Percentiles rank a stretch among this genome's conserved stretches.
phyloP scores from a whole-genome alignment of 2,113 vertebrate species.

The Coregonus clupeaformis region DNA sequence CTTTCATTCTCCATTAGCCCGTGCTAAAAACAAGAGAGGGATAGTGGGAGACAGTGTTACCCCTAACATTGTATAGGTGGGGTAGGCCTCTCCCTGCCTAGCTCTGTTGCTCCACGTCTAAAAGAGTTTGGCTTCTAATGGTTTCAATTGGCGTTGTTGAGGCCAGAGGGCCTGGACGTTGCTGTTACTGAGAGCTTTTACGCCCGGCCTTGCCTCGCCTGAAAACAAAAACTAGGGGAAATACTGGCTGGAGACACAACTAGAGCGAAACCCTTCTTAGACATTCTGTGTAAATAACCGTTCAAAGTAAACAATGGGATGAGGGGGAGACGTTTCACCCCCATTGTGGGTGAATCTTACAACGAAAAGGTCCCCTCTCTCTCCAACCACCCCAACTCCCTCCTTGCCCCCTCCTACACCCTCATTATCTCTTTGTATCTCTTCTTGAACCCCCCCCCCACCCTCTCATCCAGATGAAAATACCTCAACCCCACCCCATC shows the following conservation, averaged over 20 bases:
- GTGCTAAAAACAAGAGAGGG: too few species aligned
- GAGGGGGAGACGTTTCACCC: background rate
- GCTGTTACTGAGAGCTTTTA: too few species aligned
- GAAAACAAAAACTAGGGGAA: too few species aligned
- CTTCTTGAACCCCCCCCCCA: background rate
- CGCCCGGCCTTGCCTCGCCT: too few species aligned
- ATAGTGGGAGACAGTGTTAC: too few species aligned
- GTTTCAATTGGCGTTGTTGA: too few species aligned
- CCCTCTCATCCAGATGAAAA: conserved; percentile 18
- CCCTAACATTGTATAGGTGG: too few species aligned
- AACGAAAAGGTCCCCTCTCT: background rate
- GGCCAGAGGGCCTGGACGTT: too few species aligned
- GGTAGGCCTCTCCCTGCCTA: too few species aligned
- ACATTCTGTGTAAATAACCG: conserved; percentile 24
- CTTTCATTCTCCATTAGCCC: background rate
- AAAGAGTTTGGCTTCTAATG: too few species aligned
- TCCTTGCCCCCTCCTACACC: background rate
- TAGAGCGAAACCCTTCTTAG: background rate
- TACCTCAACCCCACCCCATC: conserved; percentile 48
- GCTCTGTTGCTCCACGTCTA: too few species aligned
- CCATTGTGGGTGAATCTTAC: conserved; percentile 22
- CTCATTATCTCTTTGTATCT: background rate
- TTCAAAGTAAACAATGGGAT: background rate
- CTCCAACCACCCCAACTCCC: background rate
- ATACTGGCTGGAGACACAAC: background rate